Base-by-base conservation (phyloP, 2,888 invertebrate species). In the Drosophila anomelani region DNA sequence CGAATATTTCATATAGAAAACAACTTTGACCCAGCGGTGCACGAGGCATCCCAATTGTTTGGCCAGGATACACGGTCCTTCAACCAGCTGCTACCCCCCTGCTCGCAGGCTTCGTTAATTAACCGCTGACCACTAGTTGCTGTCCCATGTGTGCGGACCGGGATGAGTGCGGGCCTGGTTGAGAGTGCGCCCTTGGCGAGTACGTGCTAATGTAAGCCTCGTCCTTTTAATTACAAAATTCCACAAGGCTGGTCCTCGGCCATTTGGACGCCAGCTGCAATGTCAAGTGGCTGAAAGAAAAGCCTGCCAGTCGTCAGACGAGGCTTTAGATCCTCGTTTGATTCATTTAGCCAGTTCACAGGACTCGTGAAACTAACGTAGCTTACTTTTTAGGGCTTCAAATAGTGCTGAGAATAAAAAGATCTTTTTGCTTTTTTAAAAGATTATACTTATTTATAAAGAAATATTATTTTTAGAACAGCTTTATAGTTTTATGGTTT, bases 191-290 rank as follows among this genome's bases (percentile, higher is more conserved):
- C 58, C 51, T 32, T 72, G 75, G 61, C 62, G 57, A 61, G 69
- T 68, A 84, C 80, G 80, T 88, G 89, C 85, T 84, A 77, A 86
- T 78, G 85, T 84, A 81, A 88, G 81, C 84, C 85, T 61, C 61
- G 73, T 77, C 76, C 77, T 71, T 85, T 85, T 86, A 85, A 85
- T 88, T 85, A 81, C 84, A 73, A 84, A 84, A 80, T 78, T 80
- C 80, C 75, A 84, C 80, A 81, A 78, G 68, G 77, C 68, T 36
- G 77, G 47, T 53, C 60, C 53, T 53, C 46, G 64, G 71, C 72
- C 66, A 63, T 59, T 60, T 54, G 36, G 68, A 47, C 54, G 36
- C 54, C 57, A 58, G 75, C 70, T 75, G 58, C 55, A 38, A 58
- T 44, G 56, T 66, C 67, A 74, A 77, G 64, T 68, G 69, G 46